Evolutionary conservation across 2,797 vertebrate species (phyloP).

Genomic region (Scleropages formosus): DNA sequence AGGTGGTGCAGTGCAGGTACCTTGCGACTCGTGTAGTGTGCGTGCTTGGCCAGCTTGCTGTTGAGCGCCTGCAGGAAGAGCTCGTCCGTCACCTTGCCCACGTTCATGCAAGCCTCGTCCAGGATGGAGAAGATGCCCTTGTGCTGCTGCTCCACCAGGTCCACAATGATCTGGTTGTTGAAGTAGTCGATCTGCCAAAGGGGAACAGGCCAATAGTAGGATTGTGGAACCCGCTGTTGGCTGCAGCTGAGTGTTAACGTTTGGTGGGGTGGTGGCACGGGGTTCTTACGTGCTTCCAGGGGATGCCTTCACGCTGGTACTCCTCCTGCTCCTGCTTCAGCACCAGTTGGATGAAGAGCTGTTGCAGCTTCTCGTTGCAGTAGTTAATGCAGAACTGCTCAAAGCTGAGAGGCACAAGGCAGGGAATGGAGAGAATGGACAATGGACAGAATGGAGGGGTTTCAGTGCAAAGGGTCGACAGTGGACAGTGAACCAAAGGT

Average conservation of each 20-base stretch:
- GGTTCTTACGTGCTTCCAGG: conserved; percentile 92
- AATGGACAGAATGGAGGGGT: not conserved
- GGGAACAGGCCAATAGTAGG: not conserved
- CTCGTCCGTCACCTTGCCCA: conserved; percentile 93
- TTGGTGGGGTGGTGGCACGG: not conserved
- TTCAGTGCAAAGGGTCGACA: not conserved
- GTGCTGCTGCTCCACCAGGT: conserved; percentile 96
- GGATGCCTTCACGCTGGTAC: conserved; percentile 94
- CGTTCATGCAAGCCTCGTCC: conserved; percentile 97
- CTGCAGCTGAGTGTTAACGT: no score
- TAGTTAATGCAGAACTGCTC: conserved; percentile 99
- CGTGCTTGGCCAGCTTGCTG: conserved; percentile 86
- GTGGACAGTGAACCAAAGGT: not conserved
- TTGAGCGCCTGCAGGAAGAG: conserved; percentile 95
- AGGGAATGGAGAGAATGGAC: not conserved
- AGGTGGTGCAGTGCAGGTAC: conserved; percentile 55
- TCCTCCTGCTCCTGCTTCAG: conserved; percentile 97
- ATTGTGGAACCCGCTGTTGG: not conserved
- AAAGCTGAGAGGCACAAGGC: conserved; percentile 68
- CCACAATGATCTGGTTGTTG: conserved; percentile 97
- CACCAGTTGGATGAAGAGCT: conserved; percentile 97
- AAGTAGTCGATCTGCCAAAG: conserved; percentile 89
- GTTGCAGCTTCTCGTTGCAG: conserved; percentile 96
- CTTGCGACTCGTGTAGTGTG: conserved; percentile 96
- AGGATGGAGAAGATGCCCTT: conserved; percentile 92